Base-by-base conservation (phyloP, 2,797 vertebrate species). In the Triplophysa bombifrons region DNA sequence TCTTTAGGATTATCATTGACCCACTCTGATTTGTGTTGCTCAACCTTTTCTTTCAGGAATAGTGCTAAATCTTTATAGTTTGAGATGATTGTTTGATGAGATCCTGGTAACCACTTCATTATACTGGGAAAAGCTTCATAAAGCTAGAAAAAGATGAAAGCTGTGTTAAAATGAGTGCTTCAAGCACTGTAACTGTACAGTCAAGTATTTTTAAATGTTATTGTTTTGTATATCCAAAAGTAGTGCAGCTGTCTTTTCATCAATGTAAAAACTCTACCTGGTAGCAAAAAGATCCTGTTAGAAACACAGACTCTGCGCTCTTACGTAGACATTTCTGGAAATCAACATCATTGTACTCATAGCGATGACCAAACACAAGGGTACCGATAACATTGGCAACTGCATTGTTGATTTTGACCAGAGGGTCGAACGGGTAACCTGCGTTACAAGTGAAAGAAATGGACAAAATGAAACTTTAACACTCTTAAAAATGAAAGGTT, bases 11-110 rank as follows among this genome's bases (percentile, higher is more conserved):
- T 87, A 0, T 25, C 76, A 17, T 88, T 87, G 55, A 92, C 90
- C 91, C 85, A 85, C 2, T 92, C 87, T 41, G 72, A 86, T 84
- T 80, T 92, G 85, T 94, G 93, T 46, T 90, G 86, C 50, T 84
- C 44, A 10, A 90, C 82, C 6, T 81, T 68, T 51, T 41, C 48
- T 56, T 9, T 25, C 60, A 93, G 16, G 10, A 88, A 93, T 0
- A 1, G 17, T 10, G 87, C 86, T 46, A 94, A 0, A 12, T 63
- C 3, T 0, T 0, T 68, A 82, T 82, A 88, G 14, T 88, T 83
- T 58, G 66, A 85, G 9, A 89, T 70, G 56, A 91, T 2, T 5
- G 74, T 88, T 2, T 91, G 86, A 76, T 94, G 92, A 2, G 87
- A 13, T 73, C 94, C 93, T 4, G 93, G 92, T 0, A 94, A 0